These are phyloP conservation scores for Scaptomyza graminum DNA, from an alignment of 1,140 invertebrate genomes.

Conservation along the genomic window DNA sequence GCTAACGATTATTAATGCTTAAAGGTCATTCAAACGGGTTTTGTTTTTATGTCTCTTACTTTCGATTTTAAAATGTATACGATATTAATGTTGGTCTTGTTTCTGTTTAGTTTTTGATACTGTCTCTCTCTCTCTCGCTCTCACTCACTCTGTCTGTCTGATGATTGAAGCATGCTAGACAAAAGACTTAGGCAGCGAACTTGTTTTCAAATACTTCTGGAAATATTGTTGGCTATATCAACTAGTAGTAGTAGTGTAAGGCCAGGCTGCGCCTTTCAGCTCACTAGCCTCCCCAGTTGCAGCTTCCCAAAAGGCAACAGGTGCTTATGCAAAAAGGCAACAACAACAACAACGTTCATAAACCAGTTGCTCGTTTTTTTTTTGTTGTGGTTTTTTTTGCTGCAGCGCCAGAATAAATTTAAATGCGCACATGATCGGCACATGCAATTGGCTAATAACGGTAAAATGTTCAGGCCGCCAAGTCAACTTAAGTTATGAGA, in stretches of 20 bases:
- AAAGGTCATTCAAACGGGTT: constrained; percentile 77
- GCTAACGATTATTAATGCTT: constrained; percentile 78
- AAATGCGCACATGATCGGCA: constrained; percentile 54
- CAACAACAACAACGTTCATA: constrained; percentile 24
- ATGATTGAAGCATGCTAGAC: not conserved
- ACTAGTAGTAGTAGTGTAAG: constrained; percentile 20
- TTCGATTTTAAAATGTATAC: constrained; percentile 71
- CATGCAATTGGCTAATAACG: constrained; percentile 70
- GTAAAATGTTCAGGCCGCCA: constrained; percentile 58
- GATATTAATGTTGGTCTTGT: constrained; percentile 47
- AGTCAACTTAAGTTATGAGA: constrained; percentile 47
- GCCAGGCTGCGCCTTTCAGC: constrained; percentile 5
- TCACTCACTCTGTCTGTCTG: not conserved
- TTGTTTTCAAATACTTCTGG: constrained; percentile 71
- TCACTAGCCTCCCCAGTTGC: not conserved
- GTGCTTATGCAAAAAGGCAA: constrained; percentile 72
- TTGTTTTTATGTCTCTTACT: constrained; percentile 53
- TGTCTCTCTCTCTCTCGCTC: constrained; percentile 6
- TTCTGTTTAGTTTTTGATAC: not conserved
- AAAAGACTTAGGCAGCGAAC: constrained; percentile 23
- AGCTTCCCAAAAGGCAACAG: constrained; percentile 63
- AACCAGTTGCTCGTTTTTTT: constrained; percentile 45
- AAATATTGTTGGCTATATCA: constrained; percentile 3
- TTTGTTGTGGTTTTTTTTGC: too few relatives aligned
- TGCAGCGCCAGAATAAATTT: constrained; percentile 69